Evolutionary conservation across 2,797 vertebrate genomes (phyloP), one percentile per base, ranked within the genome.

Genomic region (Lateolabrax maculatus): DNA sequence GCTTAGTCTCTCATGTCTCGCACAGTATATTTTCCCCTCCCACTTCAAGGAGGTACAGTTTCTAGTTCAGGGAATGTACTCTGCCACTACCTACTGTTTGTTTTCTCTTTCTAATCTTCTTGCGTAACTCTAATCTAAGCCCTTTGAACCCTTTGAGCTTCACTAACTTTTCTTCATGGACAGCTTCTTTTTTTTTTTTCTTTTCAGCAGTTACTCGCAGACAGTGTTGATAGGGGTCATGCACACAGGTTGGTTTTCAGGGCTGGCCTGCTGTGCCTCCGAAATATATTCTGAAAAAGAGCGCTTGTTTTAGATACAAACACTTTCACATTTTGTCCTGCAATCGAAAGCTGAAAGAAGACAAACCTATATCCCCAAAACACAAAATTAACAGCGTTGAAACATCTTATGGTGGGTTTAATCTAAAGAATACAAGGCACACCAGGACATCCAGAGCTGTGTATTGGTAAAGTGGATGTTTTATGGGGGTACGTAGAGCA

Each of bases 1-100:
- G 91, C 85, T 90, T 64, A 70, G 79, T 88, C 88, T 91, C 90
- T 91, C 71, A 87, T 90, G 90, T 84, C 77, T 87, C 53, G 64
- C 84, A 34, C 58, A 13, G 56, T 64, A 69, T 75, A 72, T 77
- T 76, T 70, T 25, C 19, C 46, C 13, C 48, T 51, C 75, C 85
- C 80, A 71, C 85, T 89, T 90, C 80, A 86, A 86, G 81, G 76
- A 83, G 79, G 75, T 77, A 74, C 80, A 85, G 87, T 87, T 87
- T 84, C 80, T 77, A 68, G 63, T 87, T 90, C 71, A 86, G 70
- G 84, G 77, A 65, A 71, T 37, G 29, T 51, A 31, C 76, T 83
- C 70, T 29, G 71, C 67, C 43, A 41, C 63, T 72, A 70, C 83
- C 62, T 65, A 36, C 69, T 65, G 82, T 86, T 88, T 87, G 84